Percentiles rank a stretch among this genome's conserved stretches.
These are phyloP conservation scores for Leptodactylus fallax DNA, from an alignment of 2,797 vertebrate genomes.

Conservation along the genomic window DNA sequence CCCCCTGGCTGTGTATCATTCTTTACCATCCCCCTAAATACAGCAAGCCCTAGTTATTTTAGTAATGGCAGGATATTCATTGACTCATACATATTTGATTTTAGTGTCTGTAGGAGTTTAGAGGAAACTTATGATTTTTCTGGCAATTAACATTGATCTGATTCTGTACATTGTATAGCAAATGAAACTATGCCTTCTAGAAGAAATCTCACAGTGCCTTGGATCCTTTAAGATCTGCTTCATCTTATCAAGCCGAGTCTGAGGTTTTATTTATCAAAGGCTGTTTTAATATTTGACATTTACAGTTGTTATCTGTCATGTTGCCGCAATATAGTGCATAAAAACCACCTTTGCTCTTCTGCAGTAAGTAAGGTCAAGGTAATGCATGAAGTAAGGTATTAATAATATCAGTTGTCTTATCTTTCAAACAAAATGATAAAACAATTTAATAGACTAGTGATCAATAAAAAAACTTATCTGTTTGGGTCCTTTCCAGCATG, in stretches of 20 bases:
- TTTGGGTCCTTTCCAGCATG: background rate
- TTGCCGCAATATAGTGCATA: background rate
- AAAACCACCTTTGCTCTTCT: constrained; percentile 28
- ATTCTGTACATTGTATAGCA: background rate
- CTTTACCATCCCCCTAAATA: background rate
- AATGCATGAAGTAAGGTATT: background rate
- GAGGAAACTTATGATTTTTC: background rate
- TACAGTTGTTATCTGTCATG: constrained; percentile 11
- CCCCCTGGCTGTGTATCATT: background rate
- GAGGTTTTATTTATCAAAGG: background rate
- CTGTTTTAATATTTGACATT: background rate
- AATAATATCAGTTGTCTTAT: background rate
- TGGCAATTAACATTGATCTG: constrained; percentile 1
- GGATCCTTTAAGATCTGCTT: background rate
- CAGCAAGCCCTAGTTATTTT: constrained; percentile 12
- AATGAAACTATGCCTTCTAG: background rate
- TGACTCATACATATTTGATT: constrained; percentile 18
- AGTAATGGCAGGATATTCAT: constrained; percentile 12
- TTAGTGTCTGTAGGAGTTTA: background rate
- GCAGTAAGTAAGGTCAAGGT: background rate
- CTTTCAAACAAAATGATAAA: constrained; percentile 32
- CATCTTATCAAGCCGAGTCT: background rate
- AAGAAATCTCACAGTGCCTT: no score
- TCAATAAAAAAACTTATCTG: constrained; percentile 13
- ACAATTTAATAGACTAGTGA: background rate